Conservation (phyloP, 1,140 invertebrate genomes). For the Ips typographus region DNA sequence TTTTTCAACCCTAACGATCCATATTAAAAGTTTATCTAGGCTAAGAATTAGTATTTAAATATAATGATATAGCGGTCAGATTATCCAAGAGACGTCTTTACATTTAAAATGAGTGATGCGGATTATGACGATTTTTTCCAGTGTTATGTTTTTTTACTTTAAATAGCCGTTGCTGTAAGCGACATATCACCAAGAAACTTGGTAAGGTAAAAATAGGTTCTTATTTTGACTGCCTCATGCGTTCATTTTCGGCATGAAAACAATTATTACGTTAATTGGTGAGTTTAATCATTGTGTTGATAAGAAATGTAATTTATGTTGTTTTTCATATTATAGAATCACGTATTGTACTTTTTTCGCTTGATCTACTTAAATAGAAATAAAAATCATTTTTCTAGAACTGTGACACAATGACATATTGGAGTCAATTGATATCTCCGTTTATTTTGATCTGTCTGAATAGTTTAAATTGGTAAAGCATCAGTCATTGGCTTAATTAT, state of each 20-base stretch:
- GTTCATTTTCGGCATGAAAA: background rate
- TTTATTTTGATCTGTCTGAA: too few relatives aligned
- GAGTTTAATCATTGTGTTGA: background rate
- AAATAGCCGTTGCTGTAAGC: background rate
- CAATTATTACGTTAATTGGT: background rate
- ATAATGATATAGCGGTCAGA: too few relatives aligned
- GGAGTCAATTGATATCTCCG: too few relatives aligned
- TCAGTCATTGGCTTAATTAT: too few relatives aligned
- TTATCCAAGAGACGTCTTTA: too few relatives aligned
- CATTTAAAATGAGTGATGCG: background rate
- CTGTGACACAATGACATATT: too few relatives aligned
- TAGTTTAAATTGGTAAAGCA: too few relatives aligned
- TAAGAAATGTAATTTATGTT: too few relatives aligned
- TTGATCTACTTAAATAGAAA: too few relatives aligned
- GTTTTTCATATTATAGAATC: too few relatives aligned
- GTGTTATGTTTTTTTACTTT: background rate
- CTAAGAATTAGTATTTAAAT: background rate
- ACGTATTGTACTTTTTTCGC: too few relatives aligned
- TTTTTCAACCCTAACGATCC: conserved; percentile 11
- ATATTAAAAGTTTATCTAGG: conserved; percentile 27
- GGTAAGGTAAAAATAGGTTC: conserved; percentile 1
- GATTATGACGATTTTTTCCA: conserved; percentile 1
- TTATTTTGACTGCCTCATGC: background rate
- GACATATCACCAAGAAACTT: background rate
- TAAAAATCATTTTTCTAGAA: too few relatives aligned